Evolutionary conservation across 2,113 vertebrate genomes (phyloP).

Genomic region (Corydoras maculifer): DNA sequence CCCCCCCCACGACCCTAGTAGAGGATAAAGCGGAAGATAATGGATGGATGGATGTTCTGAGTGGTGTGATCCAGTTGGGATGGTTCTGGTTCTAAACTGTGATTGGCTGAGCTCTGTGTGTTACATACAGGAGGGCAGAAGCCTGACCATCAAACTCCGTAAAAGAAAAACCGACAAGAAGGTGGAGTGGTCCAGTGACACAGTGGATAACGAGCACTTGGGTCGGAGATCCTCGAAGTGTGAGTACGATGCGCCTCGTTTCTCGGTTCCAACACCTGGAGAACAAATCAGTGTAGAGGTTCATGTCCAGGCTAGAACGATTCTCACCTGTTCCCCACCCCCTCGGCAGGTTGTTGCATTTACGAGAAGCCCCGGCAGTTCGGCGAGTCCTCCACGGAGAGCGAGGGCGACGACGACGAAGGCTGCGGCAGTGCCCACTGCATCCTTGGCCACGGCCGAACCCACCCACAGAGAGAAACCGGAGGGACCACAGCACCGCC

Average conservation of each 20-base stretch:
- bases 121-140: conserved; percentile 74
- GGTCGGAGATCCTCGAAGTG: conserved; percentile 88
- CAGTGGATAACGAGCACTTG: conserved; percentile 87
- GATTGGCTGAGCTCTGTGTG: too few species aligned
- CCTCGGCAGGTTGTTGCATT: conserved; percentile 78
- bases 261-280: not conserved
- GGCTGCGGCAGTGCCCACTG: conserved; percentile 87
- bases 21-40: too few species aligned
- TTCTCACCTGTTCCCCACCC: too few species aligned
- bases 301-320: too few species aligned
- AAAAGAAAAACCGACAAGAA: conserved; percentile 90
- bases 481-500: conserved; percentile 58
- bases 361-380: conserved; percentile 87
- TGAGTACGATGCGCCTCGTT: conserved; percentile 56
- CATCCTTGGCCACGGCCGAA: conserved; percentile 76
- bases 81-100: too few species aligned
- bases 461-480: conserved; percentile 63
- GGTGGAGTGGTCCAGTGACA: conserved; percentile 90
- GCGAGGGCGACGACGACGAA: conserved; percentile 80
- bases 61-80: too few species aligned
- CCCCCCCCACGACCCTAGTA: too few species aligned
- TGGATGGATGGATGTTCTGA: too few species aligned
- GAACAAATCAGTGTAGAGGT: not conserved
- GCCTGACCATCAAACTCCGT: conserved; percentile 82
- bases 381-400: conserved; percentile 85